Conservation (phyloP, 2,797 vertebrate species). For the Anguilla anguilla region DNA sequence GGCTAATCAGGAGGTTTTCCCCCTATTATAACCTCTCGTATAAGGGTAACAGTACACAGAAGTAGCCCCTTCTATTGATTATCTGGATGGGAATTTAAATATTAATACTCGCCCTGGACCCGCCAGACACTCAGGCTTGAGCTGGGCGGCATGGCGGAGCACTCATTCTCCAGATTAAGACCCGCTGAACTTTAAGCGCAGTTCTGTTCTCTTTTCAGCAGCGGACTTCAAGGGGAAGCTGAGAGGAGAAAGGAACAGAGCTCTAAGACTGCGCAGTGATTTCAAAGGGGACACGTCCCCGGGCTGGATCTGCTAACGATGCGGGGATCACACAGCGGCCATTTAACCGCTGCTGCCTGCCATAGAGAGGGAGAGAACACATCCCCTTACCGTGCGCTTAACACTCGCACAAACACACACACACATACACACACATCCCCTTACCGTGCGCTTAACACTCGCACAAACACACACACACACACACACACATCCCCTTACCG, state of each 20-base stretch:
- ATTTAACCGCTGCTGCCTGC: slow-evolving; percentile 64
- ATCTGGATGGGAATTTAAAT: slow-evolving; percentile 83
- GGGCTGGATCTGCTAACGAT: slow-evolving; percentile 65
- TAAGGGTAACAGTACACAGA: slow-evolving; percentile 80
- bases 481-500: too few relatives aligned
- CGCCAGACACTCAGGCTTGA: slow-evolving; percentile 75
- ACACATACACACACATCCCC: too few relatives aligned
- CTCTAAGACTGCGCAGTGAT: slow-evolving; percentile 20
- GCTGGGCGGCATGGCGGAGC: slow-evolving; percentile 77
- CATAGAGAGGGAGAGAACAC: slow-evolving; percentile 32
- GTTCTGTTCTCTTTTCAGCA: slow-evolving; percentile 76
- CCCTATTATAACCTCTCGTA: slow-evolving; percentile 88
- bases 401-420: slow-evolving; percentile 17
- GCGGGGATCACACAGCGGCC: slow-evolving; percentile 63
- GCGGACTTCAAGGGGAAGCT: slow-evolving; percentile 74
- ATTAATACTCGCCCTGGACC: slow-evolving; percentile 79
- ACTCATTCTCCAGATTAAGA: slow-evolving; percentile 83
- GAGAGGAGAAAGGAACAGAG: slow-evolving; percentile 62
- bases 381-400: slow-evolving; percentile 37
- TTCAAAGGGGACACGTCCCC: slow-evolving; percentile 51
- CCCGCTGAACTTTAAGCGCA: slow-evolving; percentile 61
- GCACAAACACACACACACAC: background rate
- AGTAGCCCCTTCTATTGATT: slow-evolving; percentile 83
- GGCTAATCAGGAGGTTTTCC: slow-evolving; percentile 91
- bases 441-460: too few relatives aligned